Evolutionary conservation across 2,797 vertebrate genomes (phyloP).

Genomic region (Ctenopoma multispine): DNA sequence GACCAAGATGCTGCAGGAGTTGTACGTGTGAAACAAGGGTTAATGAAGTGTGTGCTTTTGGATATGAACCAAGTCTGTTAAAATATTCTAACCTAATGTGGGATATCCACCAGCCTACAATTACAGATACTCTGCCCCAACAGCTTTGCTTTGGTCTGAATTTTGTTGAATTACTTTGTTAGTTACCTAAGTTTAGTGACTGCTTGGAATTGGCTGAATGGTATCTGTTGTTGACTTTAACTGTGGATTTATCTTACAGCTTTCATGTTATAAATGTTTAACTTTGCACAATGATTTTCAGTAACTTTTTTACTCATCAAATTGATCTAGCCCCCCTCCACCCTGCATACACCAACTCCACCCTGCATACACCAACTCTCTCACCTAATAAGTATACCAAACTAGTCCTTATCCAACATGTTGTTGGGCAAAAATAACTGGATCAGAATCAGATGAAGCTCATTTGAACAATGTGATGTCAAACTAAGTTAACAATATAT

Average conservation of each 20-base stretch:
- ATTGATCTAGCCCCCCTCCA: constrained; percentile 5
- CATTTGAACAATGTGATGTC: constrained; percentile 2
- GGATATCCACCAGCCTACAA: constrained; percentile 46
- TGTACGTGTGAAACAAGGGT: constrained; percentile 26
- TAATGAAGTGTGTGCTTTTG: constrained; percentile 38
- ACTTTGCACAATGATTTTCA: constrained; percentile 21
- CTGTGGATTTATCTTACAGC: constrained; percentile 48
- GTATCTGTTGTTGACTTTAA: constrained; percentile 54
- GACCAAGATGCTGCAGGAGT: constrained; percentile 32
- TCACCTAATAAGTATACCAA: constrained; percentile 38
- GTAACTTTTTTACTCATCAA: constrained; percentile 38
- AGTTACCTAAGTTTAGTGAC: constrained; percentile 41
- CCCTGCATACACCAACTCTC: constrained; percentile 47
- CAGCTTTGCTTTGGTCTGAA: constrained; percentile 44
- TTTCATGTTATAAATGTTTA: constrained; percentile 32
- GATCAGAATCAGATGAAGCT: background rate
- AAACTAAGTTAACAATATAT: background rate
- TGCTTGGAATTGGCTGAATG: constrained; percentile 31
- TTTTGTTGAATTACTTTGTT: constrained; percentile 52
- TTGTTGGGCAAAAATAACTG: no score
- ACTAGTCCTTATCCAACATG: constrained; percentile 23
- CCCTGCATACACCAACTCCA: constrained; percentile 42
- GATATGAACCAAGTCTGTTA: constrained; percentile 44
- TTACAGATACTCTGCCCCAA: constrained; percentile 28
- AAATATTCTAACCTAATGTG: constrained; percentile 45